These are phyloP conservation scores for Mus pahari DNA, from an alignment of 2,113 vertebrate species.

Conservation along the genomic window DNA sequence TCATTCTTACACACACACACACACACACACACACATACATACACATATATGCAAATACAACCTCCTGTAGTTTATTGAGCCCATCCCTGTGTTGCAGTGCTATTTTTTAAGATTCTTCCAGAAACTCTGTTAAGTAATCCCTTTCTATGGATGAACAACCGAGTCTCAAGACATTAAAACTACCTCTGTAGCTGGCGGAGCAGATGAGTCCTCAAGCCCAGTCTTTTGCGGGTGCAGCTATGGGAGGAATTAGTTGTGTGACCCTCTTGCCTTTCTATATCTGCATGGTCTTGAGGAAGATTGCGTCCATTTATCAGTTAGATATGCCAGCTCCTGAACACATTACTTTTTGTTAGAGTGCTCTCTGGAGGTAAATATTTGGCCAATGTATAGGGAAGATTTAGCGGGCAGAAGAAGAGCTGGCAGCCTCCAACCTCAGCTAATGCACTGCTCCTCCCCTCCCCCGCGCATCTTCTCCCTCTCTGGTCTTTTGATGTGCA, in stretches of 20 bases:
- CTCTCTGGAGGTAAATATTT: background rate
- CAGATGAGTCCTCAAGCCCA: background rate
- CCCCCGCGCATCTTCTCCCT: background rate
- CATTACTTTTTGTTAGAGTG: background rate
- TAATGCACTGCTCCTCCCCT: too few relatives aligned
- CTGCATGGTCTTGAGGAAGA: background rate
- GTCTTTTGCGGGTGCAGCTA: background rate
- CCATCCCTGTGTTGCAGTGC: too few relatives aligned
- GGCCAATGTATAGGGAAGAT: background rate
- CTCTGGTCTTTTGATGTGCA: background rate
- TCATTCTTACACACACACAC: background rate
- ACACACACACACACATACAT: too few relatives aligned
- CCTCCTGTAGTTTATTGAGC: background rate
- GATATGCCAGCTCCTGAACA: background rate
- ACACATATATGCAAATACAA: background rate
- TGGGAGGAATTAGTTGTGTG: background rate
- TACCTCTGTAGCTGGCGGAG: background rate
- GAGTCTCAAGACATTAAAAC: background rate
- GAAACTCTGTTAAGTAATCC: background rate
- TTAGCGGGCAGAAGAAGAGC: background rate
- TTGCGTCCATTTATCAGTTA: background rate
- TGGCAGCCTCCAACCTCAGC: background rate
- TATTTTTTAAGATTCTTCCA: background rate
- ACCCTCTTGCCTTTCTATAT: background rate
- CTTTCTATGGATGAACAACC: background rate